A percentile compares a stretch with the other conserved stretches of the same genome.
These are phyloP conservation scores for Drosophila anceps DNA, from an alignment of 2,888 invertebrate species.

Conservation along the genomic window DNA sequence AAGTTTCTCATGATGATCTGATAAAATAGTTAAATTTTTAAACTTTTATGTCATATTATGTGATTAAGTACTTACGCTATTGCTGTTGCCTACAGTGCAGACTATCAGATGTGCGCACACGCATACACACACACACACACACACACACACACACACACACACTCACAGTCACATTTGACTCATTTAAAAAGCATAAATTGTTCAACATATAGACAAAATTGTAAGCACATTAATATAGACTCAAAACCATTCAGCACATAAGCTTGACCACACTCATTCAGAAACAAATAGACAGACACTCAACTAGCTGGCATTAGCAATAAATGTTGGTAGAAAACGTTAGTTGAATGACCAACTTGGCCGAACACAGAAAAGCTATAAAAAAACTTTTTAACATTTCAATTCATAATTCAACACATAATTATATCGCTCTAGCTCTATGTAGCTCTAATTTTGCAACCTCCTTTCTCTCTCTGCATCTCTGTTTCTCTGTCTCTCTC, in stretches of 20 bases:
- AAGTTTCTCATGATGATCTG: neutral
- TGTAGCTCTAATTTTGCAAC: constrained; percentile 17
- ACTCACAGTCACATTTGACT: neutral
- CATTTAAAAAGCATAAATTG: neutral
- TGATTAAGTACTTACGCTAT: neutral
- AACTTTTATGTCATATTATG: neutral
- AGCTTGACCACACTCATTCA: constrained; percentile 16
- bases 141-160: neutral
- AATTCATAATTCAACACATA: constrained; percentile 78
- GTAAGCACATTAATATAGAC: constrained; percentile 59
- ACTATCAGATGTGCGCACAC: neutral
- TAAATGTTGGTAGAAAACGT: constrained; percentile 70
- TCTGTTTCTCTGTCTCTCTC: constrained; percentile 13
- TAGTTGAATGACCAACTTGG: constrained; percentile 57
- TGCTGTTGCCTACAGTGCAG: neutral
- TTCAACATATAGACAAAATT: constrained; percentile 22
- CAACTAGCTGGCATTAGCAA: constrained; percentile 56
- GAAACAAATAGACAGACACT: constrained; percentile 19
- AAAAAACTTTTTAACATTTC: constrained; percentile 75
- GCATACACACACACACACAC: neutral
- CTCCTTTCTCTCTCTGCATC: neutral
- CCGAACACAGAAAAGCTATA: constrained; percentile 56
- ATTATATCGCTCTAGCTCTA: constrained; percentile 55
- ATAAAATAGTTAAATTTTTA: neutral
- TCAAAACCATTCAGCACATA: constrained; percentile 30